Evolutionary conservation across 2,113 vertebrate genomes (phyloP).

Genomic region (Nesoenas mayeri): DNA sequence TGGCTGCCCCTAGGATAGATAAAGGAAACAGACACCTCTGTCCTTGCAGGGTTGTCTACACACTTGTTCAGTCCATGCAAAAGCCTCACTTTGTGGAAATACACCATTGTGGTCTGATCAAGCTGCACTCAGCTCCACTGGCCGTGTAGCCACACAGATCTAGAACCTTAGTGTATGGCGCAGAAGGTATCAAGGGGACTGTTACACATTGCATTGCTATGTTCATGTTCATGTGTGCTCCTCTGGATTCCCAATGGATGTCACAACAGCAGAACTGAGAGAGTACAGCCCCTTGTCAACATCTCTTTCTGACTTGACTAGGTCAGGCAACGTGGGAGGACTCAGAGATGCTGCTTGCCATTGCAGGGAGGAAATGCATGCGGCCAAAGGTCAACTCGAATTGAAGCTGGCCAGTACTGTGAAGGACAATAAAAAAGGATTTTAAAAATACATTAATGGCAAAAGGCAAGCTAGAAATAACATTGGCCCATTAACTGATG

Average conservation of each 20-base stretch:
- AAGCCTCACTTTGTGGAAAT: neutral
- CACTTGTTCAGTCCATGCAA: neutral
- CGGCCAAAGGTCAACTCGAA: too few relatives aligned
- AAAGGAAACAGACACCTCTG: neutral
- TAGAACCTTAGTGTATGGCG: neutral
- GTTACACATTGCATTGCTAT: accelerated
- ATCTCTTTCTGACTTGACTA: neutral
- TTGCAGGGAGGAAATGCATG: too few relatives aligned
- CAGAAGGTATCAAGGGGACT: neutral
- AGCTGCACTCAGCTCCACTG: neutral
- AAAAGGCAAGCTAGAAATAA: too few relatives aligned
- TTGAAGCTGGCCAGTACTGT: too few relatives aligned
- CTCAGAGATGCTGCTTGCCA: too few relatives aligned
- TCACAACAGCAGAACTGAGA: neutral
- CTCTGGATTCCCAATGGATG: neutral
- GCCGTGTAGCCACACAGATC: neutral
- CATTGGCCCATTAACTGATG: too few relatives aligned
- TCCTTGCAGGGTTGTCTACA: neutral
- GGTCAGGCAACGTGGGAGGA: too few relatives aligned
- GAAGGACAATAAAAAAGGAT: too few relatives aligned
- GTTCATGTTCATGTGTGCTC: accelerated
- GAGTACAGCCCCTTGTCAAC: neutral
- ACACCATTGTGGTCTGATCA: neutral
- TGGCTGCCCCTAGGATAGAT: neutral
- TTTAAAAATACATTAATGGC: too few relatives aligned